Base-by-base conservation (phyloP, 2,888 invertebrate species). In the Schizaphis graminum region DNA sequence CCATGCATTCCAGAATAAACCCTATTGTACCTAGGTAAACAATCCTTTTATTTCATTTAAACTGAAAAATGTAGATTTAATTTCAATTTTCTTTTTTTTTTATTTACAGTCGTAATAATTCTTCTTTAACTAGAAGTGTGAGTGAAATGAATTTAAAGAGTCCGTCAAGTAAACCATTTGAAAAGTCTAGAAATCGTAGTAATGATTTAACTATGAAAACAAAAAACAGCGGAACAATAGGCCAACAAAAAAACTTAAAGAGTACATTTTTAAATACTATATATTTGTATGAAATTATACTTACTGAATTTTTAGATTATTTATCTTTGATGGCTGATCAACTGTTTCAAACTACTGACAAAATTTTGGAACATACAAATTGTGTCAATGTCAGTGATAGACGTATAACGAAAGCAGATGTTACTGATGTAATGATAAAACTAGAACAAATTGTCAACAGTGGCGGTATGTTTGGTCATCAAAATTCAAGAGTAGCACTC, bases 61-160 rank as follows among this genome's bases (percentile, higher is more conserved):
- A 89, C 1, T 91, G 11, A 53, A 10, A 91, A 16, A 85, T 84
- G 0, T 28, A 35, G 8, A 28, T 47, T 57, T 16, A 89, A 84
- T 35, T 3, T 13, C 1, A 57, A 49, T 53, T 53, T 53, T 53
- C n/a, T n/a, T 28, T 13, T 84, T 10, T 1, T 61, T 56, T 53
- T 10, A 57, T 57, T 90, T 86, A 24, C 13, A 94, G 94, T 28
- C 57, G 57, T 53, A 94, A 91, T 10, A 35, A 61, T 13, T 61
- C 91, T 49, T 44, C 85, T 41, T 90, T 94, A 61, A 94, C 86
- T 5, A 44, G 94, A 24, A 91, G 94, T 91, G 86, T 91, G 0
- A 94, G 94, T 44, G 94, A 94, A 94, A 94, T 94, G 90, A 94
- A 91, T 86, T 87, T 94, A 26, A 94, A 91, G 24, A 85, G 57